Conservation (phyloP, 1,140 invertebrate species). For the Steinernema feltiae region DNA sequence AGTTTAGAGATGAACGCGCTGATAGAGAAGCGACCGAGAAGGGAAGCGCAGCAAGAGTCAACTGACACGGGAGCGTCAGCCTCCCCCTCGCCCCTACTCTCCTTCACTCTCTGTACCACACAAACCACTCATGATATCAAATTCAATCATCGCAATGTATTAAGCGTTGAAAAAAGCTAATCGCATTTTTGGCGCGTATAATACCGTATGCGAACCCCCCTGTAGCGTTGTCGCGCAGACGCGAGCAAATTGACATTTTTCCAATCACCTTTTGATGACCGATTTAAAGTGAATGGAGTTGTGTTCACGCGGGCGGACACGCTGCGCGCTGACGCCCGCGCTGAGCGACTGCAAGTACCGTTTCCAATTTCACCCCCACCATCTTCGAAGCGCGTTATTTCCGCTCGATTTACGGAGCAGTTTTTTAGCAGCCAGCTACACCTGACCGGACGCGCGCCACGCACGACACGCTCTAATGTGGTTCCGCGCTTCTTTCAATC, state of each 20-base stretch:
- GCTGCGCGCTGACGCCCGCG: neutral
- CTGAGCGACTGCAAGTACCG: no score
- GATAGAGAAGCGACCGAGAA: neutral
- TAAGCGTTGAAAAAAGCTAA: conserved; percentile 8
- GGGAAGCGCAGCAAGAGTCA: neutral
- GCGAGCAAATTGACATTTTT: conserved; percentile 13
- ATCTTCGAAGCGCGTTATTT: neutral
- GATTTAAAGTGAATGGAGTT: conserved; percentile 11
- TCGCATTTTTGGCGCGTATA: conserved; percentile 8
- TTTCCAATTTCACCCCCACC: neutral
- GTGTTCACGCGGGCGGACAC: no score
- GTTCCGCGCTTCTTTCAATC: neutral
- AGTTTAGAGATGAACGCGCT: neutral
- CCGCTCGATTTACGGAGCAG: conserved; percentile 7
- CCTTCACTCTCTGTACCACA: no score
- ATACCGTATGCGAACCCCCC: conserved; percentile 1
- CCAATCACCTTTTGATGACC: conserved; percentile 13
- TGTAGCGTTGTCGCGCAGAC: neutral
- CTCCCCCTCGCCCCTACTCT: neutral
- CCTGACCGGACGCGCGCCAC: neutral
- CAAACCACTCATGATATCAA: conserved; percentile 5
- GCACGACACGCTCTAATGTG: neutral
- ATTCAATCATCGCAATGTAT: conserved; percentile 13
- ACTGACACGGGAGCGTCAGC: neutral
- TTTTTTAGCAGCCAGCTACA: conserved; percentile 7